Evolutionary conservation across 2,888 invertebrate species (phyloP).

Genomic region (Scaptomyza tumidula): DNA sequence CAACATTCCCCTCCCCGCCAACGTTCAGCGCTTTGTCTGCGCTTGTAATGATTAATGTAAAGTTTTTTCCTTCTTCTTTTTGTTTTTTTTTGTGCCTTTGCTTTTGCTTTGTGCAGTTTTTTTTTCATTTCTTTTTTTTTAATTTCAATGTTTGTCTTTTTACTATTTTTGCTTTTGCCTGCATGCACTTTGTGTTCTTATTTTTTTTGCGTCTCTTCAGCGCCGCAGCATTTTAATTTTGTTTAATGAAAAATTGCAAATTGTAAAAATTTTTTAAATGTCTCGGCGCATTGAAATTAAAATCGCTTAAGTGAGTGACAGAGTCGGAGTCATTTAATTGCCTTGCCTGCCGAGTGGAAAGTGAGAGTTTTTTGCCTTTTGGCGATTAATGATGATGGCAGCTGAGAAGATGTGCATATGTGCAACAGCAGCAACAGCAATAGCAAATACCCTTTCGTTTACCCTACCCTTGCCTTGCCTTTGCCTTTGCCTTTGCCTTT

Average conservation of each 20-base stretch:
- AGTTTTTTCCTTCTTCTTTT: constrained; percentile 35
- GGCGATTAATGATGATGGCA: constrained; percentile 36
- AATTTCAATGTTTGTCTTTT: constrained; percentile 49
- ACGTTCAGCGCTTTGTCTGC: constrained; percentile 51
- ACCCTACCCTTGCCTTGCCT: constrained; percentile 8
- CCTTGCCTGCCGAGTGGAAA: constrained; percentile 37
- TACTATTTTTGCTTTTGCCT: constrained; percentile 5
- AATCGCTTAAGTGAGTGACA: constrained; percentile 38
- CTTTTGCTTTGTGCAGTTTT: constrained; percentile 11
- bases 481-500: constrained; percentile 15
- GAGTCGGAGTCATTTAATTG: constrained; percentile 50
- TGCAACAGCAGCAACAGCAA: constrained; percentile 30
- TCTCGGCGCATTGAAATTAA: constrained; percentile 46
- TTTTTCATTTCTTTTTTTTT: constrained; percentile 37
- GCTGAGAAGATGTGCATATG: constrained; percentile 16
- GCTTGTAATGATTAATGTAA: constrained; percentile 77
- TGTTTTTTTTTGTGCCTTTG: constrained; percentile 13
- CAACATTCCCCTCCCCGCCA: background rate
- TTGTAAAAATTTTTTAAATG: constrained; percentile 14
- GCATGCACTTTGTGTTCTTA: constrained; percentile 23
- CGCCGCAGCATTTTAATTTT: constrained; percentile 76
- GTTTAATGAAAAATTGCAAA: constrained; percentile 74
- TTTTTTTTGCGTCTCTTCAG: constrained; percentile 15
- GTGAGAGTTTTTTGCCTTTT: constrained; percentile 48
- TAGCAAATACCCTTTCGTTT: constrained; percentile 11